Base-by-base conservation (phyloP, 2,113 vertebrate genomes). In the Symphodus melops region DNA sequence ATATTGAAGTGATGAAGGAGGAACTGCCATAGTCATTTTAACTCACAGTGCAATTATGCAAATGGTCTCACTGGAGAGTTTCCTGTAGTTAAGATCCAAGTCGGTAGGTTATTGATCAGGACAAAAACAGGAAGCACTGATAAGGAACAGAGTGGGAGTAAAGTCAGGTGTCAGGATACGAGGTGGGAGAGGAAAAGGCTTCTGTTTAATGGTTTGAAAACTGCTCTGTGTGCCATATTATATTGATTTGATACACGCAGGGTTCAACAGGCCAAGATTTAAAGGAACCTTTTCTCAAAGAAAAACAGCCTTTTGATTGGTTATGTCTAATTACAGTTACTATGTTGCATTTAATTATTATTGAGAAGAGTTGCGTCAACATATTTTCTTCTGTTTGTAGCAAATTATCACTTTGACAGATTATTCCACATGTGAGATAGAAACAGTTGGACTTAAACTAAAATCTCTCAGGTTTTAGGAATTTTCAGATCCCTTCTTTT, bases 41-140 rank as follows among this genome's bases (percentile, higher is more conserved):
- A 87, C 64, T 63, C 61, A 73, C 52, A 53, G 68, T 79, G 83
- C 79, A 91, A 91, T 92, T 88, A 92, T 92, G 89, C 71, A 89
- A 84, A 92, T 91, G 68, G 64, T 14, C 4, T 75, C 57, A 85
- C 51, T 92, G 86, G 84, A 88, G 66, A 71, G 55, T 73, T 64
- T 86, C 72, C 64, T 88, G 77, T 46, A 83, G 81, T 89, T 86
- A 70, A 78, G 70, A 56, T 85, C 68, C 82, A 75, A 75, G 78
- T 85, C 42, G 28, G 58, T 61, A 80, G 67, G 62, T 64, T 90
- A 91, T 93, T 88, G 87, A 92, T 91, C 77, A 68, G 58, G 51
- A 37, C 72, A 61, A 21, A 72, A 61, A 16, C 42, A 59, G 57
- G 9, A 51, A 58, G 59, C 3, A 61, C n/a, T 62, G 72, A 76